Conservation (phyloP, 2,888 invertebrate species). For the Mermis nigrescens region DNA sequence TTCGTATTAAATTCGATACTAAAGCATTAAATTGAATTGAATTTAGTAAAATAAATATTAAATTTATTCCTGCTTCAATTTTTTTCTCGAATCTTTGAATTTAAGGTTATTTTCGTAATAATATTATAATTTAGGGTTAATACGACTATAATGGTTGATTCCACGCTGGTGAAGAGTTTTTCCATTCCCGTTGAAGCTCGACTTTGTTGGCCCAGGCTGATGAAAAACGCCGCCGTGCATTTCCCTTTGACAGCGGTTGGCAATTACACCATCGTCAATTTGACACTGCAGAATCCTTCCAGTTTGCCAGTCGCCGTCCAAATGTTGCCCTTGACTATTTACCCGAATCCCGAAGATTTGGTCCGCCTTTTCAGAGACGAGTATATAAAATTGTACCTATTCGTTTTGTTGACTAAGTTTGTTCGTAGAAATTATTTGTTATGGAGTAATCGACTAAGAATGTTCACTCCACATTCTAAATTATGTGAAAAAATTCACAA, state of each 20-base stretch:
- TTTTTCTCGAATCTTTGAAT: background rate
- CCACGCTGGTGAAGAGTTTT: constrained; percentile 48
- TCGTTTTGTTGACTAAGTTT: too few relatives aligned
- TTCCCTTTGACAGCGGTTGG: constrained; percentile 57
- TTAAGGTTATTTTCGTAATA: background rate
- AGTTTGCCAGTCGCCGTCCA: constrained; percentile 50
- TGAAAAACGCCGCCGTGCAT: constrained; percentile 38
- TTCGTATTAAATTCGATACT: too few relatives aligned
- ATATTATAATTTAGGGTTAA: constrained; percentile 42
- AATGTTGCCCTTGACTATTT: constrained; percentile 49
- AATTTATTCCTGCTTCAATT: background rate
- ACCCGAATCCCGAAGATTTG: constrained; percentile 45
- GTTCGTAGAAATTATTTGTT: too few relatives aligned
- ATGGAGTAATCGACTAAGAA: too few relatives aligned
- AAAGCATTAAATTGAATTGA: too few relatives aligned
- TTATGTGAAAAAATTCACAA: too few relatives aligned
- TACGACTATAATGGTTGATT: constrained; percentile 54
- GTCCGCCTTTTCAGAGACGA: constrained; percentile 32
- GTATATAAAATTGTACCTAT: too few relatives aligned
- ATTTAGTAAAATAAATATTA: too few relatives aligned
- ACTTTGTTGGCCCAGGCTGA: constrained; percentile 47
- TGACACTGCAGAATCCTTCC: constrained; percentile 54
- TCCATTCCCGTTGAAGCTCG: constrained; percentile 47
- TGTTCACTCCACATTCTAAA: too few relatives aligned
- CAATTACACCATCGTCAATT: constrained; percentile 45